A percentile compares a stretch with the other conserved stretches of the same genome.
Conservation (phyloP, 2,888 invertebrate genomes). For the Andricus curvator region DNA sequence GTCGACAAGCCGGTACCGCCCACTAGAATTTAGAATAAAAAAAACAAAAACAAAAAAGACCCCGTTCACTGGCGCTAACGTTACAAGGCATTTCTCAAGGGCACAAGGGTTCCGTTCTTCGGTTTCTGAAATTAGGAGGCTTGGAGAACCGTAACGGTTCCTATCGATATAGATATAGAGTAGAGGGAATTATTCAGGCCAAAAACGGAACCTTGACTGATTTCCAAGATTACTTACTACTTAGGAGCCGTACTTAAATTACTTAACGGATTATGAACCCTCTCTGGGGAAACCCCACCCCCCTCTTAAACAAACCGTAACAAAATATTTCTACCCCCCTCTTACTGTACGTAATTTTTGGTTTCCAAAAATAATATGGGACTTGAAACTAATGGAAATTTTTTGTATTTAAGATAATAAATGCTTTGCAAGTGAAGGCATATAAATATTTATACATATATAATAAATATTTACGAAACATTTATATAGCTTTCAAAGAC, state of each 20-base stretch:
- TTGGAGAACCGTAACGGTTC: conserved; percentile 62
- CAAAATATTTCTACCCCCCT: too few relatives aligned
- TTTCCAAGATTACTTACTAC: conserved; percentile 10
- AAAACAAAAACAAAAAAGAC: neutral
- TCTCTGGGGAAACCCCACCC: too few relatives aligned
- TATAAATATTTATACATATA: too few relatives aligned
- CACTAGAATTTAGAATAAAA: conserved; percentile 17
- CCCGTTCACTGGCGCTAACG: conserved; percentile 32
- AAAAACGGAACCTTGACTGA: conserved; percentile 35
- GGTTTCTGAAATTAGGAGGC: conserved; percentile 58
- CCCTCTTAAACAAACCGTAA: too few relatives aligned
- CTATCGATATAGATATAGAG: conserved; percentile 47
- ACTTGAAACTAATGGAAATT: too few relatives aligned
- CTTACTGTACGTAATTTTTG: too few relatives aligned
- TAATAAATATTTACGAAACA: too few relatives aligned
- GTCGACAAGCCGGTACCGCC: conserved; percentile 60
- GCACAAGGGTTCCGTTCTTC: conserved; percentile 3
- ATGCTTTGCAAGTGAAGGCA: too few relatives aligned
- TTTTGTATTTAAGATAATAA: too few relatives aligned
- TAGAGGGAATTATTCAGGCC: conserved; percentile 18
- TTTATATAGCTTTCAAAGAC: too few relatives aligned
- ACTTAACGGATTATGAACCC: too few relatives aligned
- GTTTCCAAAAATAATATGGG: too few relatives aligned
- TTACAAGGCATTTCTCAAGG: conserved; percentile 19
- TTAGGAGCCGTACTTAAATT: neutral